Evolutionary conservation across 2,797 vertebrate genomes (phyloP).

Genomic region (Platalea minor): DNA sequence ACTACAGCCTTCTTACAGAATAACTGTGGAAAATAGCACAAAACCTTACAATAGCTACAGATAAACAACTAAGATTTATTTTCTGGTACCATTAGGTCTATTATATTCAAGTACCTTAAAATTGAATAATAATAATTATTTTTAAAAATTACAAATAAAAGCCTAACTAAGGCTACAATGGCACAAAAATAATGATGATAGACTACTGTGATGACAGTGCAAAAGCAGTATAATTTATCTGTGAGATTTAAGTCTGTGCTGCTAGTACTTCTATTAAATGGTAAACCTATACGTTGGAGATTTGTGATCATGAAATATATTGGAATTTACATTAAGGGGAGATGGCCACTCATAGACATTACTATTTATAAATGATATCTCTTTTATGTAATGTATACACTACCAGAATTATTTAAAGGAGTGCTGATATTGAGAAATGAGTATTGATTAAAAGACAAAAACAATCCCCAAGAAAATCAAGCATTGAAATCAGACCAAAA

Average conservation of each 20-base stretch:
- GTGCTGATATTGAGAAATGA: background rate
- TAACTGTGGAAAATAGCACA: background rate
- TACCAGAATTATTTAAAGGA: background rate
- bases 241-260: background rate
- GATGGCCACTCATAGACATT: background rate
- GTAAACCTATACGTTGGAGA: background rate
- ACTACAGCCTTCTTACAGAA: background rate
- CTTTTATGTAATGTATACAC: background rate
- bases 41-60: background rate
- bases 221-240: background rate
- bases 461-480: background rate
- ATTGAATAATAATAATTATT: background rate
- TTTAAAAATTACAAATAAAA: background rate
- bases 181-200: background rate
- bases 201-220: background rate
- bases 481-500: background rate
- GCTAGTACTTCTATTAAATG: background rate
- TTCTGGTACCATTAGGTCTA: background rate
- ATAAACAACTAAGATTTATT: background rate
- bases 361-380: background rate
- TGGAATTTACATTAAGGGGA: background rate
- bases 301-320: background rate
- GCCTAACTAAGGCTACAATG: background rate
- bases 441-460: constrained; percentile 24
- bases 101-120: background rate